These are phyloP conservation scores for Zelostemma sp. DNA, from an alignment of 1,140 invertebrate genomes.

Conservation along the genomic window DNA sequence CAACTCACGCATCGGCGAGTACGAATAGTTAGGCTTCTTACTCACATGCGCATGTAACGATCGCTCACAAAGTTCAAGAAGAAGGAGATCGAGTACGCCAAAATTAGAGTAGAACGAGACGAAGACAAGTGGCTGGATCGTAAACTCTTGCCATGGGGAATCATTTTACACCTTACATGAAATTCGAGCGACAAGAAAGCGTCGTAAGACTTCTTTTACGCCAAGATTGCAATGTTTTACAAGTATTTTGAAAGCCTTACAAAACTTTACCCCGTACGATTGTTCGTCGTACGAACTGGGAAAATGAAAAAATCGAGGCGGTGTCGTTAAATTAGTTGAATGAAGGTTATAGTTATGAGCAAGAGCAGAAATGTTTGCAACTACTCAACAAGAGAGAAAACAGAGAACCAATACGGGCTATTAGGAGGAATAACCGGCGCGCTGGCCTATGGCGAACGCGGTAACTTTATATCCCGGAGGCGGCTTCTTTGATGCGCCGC, in stretches of 20 bases:
- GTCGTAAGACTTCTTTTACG: too few species aligned
- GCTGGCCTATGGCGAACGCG: conserved; percentile 51
- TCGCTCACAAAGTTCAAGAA: conserved; percentile 32
- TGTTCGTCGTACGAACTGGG: conserved; percentile 1
- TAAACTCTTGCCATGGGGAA: conserved; percentile 29
- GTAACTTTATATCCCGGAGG: conserved; percentile 64
- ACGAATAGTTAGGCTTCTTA: conserved; percentile 39
- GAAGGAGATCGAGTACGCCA: conserved; percentile 26
- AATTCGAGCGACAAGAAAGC: conserved; percentile 37
- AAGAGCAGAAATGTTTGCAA: conserved; percentile 21
- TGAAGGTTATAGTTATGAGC: conserved; percentile 29
- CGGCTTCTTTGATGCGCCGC: conserved; percentile 63
- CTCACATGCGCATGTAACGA: conserved; percentile 23
- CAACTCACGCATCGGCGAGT: conserved; percentile 48
- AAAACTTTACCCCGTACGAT: background rate
- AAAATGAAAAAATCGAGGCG: conserved; percentile 18
- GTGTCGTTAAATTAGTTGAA: conserved; percentile 20
- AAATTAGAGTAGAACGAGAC: too few species aligned
- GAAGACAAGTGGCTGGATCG: too few species aligned
- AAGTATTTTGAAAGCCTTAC: too few species aligned
- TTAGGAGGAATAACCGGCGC: conserved; percentile 62
- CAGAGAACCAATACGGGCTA: conserved; percentile 57
- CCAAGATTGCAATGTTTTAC: too few species aligned
- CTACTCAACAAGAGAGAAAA: conserved; percentile 47
- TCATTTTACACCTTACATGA: conserved; percentile 44